Evolutionary conservation across 2,888 invertebrate species (phyloP), one percentile per base, ranked within the genome.

Genomic region (Sycophila texana): DNA sequence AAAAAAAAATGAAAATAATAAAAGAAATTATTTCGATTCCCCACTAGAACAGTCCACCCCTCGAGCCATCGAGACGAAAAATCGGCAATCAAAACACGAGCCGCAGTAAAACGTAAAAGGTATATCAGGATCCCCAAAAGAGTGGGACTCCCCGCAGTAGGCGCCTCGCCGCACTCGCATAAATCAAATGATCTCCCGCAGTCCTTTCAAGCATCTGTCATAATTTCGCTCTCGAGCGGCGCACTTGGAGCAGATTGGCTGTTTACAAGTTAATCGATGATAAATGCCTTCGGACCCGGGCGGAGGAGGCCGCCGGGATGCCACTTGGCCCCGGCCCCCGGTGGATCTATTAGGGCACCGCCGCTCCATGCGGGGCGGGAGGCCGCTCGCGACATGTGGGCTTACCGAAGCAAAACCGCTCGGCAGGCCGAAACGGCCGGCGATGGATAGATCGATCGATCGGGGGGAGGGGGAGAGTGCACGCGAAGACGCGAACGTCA

Each of bases 371-470:
- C 88, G 84, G 65, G 87, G 88, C 86, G 87, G 84, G 87, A 88
- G 86, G 81, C 51, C 39, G 61, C 0, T 70, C 74, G 83, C 88
- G 88, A 90, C 90, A 90, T 90, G 89, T 90, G 90, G 89, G 88
- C 84, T 87, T 89, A 89, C 82, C 89, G 86, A 86, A 88, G 88
- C 89, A 88, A 87, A 87, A 89, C 90, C 85, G 83, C 83, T 81
- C 83, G 83, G 84, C 22, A 20, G 57, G 26, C 14, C 20, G 60
- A 55, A 53, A 73, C 75, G 39, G 39, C 39, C 68, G 53, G 13
- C 18, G 18, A 58, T 65, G 72, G 18, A 58, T 65, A 72, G 74
- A 76, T 57, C 53, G 76, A 75, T 61, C 63, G 75, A n/a, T n/a
- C n/a, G n/a, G n/a, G n/a, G n/a, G n/a, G n/a, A n/a, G 49, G 39